Percentiles rank a stretch among this genome's conserved stretches.
phyloP scores from a whole-genome alignment of 2,888 invertebrate genomes.

The Scaptodrosophila latifasciaeformis region DNA sequence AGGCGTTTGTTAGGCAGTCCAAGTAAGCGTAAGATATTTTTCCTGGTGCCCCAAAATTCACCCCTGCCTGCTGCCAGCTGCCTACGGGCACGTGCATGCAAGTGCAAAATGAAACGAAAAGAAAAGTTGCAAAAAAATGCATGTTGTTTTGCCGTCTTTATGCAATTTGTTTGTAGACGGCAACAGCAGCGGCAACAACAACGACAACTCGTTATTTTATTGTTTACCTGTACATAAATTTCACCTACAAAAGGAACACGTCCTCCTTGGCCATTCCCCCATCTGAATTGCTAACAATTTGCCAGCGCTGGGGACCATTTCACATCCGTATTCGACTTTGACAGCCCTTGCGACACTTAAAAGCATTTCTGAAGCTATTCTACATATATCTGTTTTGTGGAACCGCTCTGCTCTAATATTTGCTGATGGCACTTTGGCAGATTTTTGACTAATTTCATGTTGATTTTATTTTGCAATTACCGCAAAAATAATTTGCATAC shows the following conservation, averaged over 20 bases:
- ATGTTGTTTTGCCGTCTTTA: slow-evolving; percentile 30
- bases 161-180: slow-evolving; percentile 61
- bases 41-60: slow-evolving; percentile 32
- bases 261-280: too few species aligned
- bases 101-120: slow-evolving; percentile 11
- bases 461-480: slow-evolving; percentile 32
- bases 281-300: neutral
- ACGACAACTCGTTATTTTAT: slow-evolving; percentile 66
- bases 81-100: slow-evolving; percentile 47
- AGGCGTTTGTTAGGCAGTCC: slow-evolving; percentile 56
- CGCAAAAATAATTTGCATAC: slow-evolving; percentile 22
- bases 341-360: slow-evolving; percentile 4
- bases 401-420: too few species aligned
- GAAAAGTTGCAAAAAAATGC: slow-evolving; percentile 15
- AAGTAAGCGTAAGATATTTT: slow-evolving; percentile 60
- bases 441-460: slow-evolving; percentile 28
- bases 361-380: slow-evolving; percentile 2
- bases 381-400: too few species aligned
- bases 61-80: slow-evolving; percentile 4
- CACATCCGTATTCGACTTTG: too few species aligned
- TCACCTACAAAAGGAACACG: slow-evolving; percentile 19
- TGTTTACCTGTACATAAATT: slow-evolving; percentile 62
- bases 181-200: too few species aligned
- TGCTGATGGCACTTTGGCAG: too few species aligned
- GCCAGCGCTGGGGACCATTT: slow-evolving; percentile 8